Evolutionary conservation across 2,797 vertebrate species (phyloP).

Genomic region (Astyanax mexicanus): DNA sequence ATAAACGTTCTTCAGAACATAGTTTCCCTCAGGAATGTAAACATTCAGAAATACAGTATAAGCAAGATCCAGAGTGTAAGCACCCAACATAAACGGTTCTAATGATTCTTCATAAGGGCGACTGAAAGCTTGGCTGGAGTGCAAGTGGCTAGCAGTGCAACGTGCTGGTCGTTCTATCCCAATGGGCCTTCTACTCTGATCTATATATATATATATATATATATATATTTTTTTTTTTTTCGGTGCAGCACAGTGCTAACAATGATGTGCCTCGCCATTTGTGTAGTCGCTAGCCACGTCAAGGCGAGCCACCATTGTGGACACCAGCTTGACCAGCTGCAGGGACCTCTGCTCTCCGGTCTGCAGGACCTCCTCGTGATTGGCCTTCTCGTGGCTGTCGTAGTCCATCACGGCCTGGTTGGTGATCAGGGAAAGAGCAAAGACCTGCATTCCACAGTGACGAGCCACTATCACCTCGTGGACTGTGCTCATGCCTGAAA

Average conservation of each 20-base stretch:
- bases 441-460: slow-evolving; percentile 85
- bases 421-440: slow-evolving; percentile 89
- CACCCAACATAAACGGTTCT: neutral
- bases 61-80: slow-evolving; percentile 21
- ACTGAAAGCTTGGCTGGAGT: neutral
- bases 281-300: slow-evolving; percentile 62
- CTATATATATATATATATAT: neutral
- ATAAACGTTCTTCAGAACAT: slow-evolving; percentile 9
- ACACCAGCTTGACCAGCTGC: slow-evolving; percentile 83
- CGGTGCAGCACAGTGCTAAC: neutral
- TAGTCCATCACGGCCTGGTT: slow-evolving; percentile 86
- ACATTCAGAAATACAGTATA: slow-evolving; percentile 28
- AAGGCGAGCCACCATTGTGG: slow-evolving; percentile 75
- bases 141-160: neutral
- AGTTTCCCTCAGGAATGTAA: slow-evolving; percentile 43
- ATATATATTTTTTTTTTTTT: too few species aligned
- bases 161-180: neutral
- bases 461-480: slow-evolving; percentile 88
- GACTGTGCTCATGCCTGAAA: slow-evolving; percentile 89
- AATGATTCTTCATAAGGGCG: neutral
- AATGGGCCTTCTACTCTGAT: neutral
- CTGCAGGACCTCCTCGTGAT: slow-evolving; percentile 87
- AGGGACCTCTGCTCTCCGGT: slow-evolving; percentile 73
- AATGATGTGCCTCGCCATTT: neutral
- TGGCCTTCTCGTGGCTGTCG: slow-evolving; percentile 79